Conservation (phyloP, 2,797 vertebrate genomes). For the Emys orbicularis region DNA sequence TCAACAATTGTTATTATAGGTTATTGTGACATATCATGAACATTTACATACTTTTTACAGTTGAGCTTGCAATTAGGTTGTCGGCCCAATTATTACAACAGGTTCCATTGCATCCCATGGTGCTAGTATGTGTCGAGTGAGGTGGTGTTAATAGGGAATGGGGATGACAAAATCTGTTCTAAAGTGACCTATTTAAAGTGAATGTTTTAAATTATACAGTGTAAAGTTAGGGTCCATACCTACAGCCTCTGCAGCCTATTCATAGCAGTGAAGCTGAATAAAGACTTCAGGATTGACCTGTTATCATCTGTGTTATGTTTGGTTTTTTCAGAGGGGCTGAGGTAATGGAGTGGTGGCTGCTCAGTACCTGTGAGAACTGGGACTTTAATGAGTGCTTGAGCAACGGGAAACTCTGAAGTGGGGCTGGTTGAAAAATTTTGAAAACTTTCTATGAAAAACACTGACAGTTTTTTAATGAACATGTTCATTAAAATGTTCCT, state of each 20-base stretch:
- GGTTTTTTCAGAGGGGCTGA: background rate
- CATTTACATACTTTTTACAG: background rate
- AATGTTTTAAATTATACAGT: background rate
- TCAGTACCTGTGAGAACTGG: background rate
- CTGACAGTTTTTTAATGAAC: slow-evolving; percentile 28
- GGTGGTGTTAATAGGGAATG: background rate
- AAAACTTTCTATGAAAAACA: background rate
- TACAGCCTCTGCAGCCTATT: background rate
- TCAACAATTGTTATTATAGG: background rate
- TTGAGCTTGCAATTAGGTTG: background rate
- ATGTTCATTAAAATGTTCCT: slow-evolving; percentile 1
- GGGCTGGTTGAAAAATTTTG: background rate
- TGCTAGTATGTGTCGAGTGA: background rate
- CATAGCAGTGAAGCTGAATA: background rate
- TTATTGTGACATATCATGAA: background rate
- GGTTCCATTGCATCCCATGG: background rate
- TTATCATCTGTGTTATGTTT: background rate
- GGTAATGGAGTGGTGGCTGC: background rate
- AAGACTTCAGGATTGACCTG: background rate
- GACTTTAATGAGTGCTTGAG: background rate
- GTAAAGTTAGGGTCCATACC: background rate
- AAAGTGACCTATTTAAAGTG: background rate
- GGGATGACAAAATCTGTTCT: background rate
- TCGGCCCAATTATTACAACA: background rate
- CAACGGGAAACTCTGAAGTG: background rate